Evolutionary conservation across 2,797 vertebrate genomes (phyloP).

Genomic region (Yasuhikotakia modesta): DNA sequence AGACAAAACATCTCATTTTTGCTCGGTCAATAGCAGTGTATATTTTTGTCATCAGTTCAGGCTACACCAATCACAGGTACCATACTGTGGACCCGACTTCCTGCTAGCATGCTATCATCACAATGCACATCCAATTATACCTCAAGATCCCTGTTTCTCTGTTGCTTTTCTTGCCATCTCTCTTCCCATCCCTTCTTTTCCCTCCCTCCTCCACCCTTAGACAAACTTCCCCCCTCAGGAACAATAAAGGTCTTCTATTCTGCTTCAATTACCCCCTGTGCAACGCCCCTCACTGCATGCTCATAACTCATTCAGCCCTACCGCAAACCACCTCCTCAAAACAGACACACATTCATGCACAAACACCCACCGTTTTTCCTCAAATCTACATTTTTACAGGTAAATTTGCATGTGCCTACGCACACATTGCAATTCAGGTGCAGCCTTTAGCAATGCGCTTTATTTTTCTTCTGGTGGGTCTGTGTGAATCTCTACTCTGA

Average conservation of each 20-base stretch:
- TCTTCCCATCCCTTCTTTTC: slow-evolving; percentile 15
- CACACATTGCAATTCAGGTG: slow-evolving; percentile 31
- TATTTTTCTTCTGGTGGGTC: background rate
- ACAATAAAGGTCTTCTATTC: slow-evolving; percentile 80
- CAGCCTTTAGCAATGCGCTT: background rate
- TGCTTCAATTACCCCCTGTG: slow-evolving; percentile 78
- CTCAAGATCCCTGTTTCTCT: background rate
- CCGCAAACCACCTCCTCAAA: slow-evolving; percentile 35
- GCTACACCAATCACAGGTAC: slow-evolving; percentile 23
- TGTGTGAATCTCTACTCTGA: background rate
- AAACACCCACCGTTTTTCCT: slow-evolving; percentile 2
- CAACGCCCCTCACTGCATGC: slow-evolving; percentile 64
- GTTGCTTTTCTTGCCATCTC: background rate
- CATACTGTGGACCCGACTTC: slow-evolving; percentile 67
- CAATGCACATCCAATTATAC: slow-evolving; percentile 71
- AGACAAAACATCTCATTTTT: background rate
- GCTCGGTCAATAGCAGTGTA: background rate
- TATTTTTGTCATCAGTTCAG: background rate
- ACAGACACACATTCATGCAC: slow-evolving; percentile 17
- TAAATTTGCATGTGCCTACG: slow-evolving; percentile 11
- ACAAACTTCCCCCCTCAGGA: slow-evolving; percentile 73
- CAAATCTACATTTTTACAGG: slow-evolving; percentile 10
- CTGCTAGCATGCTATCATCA: slow-evolving; percentile 62
- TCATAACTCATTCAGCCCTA: slow-evolving; percentile 73
- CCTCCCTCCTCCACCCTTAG: slow-evolving; percentile 57